Conservation (phyloP, 2,888 invertebrate genomes). For the Polydrusus pterygomalis region DNA sequence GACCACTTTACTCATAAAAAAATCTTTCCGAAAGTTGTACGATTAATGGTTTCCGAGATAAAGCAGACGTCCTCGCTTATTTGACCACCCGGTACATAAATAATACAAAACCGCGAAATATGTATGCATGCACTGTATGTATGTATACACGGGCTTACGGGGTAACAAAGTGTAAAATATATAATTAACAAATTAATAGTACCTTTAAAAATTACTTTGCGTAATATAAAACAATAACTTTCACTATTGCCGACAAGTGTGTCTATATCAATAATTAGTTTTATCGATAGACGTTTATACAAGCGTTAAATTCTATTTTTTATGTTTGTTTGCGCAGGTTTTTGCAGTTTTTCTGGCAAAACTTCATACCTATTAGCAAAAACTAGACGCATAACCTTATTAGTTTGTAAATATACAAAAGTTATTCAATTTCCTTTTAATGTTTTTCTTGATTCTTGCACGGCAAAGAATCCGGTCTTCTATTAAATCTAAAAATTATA, state of each 20-base stretch:
- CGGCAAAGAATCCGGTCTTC: not conserved
- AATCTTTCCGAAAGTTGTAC: too few relatives aligned
- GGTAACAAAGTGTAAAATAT: not conserved
- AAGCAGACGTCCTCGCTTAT: too few relatives aligned
- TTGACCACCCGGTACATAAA: too few relatives aligned
- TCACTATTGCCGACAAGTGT: slow-evolving; percentile 11
- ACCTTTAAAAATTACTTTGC: slow-evolving; percentile 6
- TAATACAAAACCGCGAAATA: too few relatives aligned
- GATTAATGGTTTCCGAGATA: too few relatives aligned
- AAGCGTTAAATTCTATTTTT: slow-evolving; percentile 27
- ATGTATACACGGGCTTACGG: not conserved
- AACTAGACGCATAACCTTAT: not conserved
- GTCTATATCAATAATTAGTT: slow-evolving; percentile 13
- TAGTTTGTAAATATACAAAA: slow-evolving; percentile 3
- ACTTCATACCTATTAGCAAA: slow-evolving; percentile 9
- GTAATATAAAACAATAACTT: slow-evolving; percentile 18
- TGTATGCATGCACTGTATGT: too few relatives aligned
- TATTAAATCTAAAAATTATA: not conserved
- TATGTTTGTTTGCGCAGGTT: not conserved
- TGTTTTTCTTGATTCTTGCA: not conserved
- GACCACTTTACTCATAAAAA: too few relatives aligned
- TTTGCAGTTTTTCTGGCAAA: not conserved
- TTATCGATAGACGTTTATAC: slow-evolving; percentile 12
- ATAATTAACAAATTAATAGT: slow-evolving; percentile 11
- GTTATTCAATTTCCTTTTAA: slow-evolving; percentile 25